A percentile compares a stretch with the other conserved stretches of the same genome.
phyloP scores from a whole-genome alignment of 2,113 vertebrate genomes.

The Mobula birostris region DNA sequence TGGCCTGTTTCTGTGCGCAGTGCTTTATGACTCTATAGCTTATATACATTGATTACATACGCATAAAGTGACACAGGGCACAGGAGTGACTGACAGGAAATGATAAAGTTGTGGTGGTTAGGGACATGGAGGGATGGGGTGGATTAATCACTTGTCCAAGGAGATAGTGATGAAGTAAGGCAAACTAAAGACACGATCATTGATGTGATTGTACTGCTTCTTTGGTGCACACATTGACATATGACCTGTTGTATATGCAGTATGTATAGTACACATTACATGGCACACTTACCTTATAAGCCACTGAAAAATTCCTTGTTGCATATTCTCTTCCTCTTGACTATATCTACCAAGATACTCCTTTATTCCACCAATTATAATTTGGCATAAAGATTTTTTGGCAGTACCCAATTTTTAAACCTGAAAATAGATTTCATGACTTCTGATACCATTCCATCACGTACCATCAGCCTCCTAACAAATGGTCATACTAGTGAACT shows the following conservation, averaged over 20 bases:
- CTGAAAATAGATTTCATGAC: background rate
- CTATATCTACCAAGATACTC: background rate
- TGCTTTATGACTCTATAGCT: no score
- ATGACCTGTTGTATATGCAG: background rate
- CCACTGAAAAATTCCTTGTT: background rate
- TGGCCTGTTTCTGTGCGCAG: no score
- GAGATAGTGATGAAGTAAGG: background rate
- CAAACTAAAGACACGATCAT: background rate
- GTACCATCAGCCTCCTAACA: constrained; percentile 1
- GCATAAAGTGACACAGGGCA: no score
- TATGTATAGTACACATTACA: background rate
- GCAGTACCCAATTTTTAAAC: background rate
- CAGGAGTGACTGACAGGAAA: no score
- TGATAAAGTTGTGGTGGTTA: no score
- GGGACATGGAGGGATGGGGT: no score
- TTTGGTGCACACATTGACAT: background rate
- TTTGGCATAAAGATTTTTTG: background rate
- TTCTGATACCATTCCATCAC: background rate
- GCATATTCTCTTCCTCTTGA: no score
- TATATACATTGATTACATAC: no score
- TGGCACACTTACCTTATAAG: background rate
- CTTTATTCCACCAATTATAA: background rate
- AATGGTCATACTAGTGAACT: background rate
- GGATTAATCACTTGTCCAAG: no score
- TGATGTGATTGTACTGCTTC: background rate